phyloP scores from a whole-genome alignment of 2,888 invertebrate species.

The Keiferia lycopersicella region DNA sequence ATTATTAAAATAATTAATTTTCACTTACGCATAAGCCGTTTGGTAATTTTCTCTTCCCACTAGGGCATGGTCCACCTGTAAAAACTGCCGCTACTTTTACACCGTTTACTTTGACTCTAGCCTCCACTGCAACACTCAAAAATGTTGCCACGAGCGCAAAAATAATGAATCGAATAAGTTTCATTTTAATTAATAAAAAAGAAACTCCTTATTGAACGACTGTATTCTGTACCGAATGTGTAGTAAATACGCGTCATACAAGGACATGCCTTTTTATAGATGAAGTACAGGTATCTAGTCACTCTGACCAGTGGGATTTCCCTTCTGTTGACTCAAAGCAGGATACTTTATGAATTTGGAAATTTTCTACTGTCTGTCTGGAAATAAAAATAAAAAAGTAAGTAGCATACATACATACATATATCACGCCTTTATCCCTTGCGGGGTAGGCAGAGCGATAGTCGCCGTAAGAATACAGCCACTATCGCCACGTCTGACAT shows the following conservation, averaged over 20 bases:
- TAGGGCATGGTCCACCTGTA: neutral
- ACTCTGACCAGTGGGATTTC: neutral
- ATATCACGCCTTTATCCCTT: too few relatives aligned
- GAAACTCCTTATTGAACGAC: neutral
- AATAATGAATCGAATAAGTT: neutral
- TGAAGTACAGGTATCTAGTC: neutral
- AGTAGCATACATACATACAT: too few relatives aligned
- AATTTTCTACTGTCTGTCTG: too few relatives aligned
- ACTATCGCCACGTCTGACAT: too few relatives aligned
- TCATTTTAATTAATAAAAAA: neutral
- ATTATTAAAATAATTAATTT: too few relatives aligned
- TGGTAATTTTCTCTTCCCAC: neutral
- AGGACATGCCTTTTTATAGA: neutral
- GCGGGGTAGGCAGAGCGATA: too few relatives aligned
- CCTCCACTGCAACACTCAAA: neutral
- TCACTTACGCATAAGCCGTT: neutral
- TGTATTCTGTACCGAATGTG: neutral
- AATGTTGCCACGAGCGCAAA: neutral
- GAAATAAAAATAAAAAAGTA: too few relatives aligned
- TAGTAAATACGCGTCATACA: neutral
- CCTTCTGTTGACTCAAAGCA: neutral
- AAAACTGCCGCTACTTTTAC: neutral
- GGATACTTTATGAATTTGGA: too few relatives aligned
- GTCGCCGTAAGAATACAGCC: too few relatives aligned
- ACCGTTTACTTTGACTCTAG: neutral